Evolutionary conservation across 2,113 vertebrate species (phyloP).

Genomic region (Cnemophilus loriae): DNA sequence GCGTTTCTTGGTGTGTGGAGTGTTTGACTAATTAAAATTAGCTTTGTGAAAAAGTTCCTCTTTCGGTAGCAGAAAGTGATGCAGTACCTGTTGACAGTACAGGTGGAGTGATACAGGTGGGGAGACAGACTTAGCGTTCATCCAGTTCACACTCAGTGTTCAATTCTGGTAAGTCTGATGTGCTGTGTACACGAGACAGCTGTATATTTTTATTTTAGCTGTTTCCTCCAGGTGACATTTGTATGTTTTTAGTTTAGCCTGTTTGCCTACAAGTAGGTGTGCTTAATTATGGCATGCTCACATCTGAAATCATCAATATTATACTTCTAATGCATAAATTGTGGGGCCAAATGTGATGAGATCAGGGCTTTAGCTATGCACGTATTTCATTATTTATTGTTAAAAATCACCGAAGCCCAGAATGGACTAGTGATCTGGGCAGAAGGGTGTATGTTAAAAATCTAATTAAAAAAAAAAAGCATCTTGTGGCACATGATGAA

Average conservation of each 20-base stretch:
- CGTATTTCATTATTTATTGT: not conserved
- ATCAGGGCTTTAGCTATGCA: not conserved
- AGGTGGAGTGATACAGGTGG: not conserved
- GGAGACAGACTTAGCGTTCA: not conserved
- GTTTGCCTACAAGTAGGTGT: slow-evolving; percentile 6
- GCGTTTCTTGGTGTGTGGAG: not conserved
- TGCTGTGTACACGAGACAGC: not conserved
- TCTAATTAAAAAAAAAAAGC: slow-evolving; percentile 44
- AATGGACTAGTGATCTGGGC: slow-evolving; percentile 1
- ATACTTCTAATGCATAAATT: not conserved
- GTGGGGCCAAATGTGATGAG: slow-evolving; percentile 20
- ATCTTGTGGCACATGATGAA: slow-evolving; percentile 51
- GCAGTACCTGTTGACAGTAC: not conserved
- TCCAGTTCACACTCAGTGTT: not conserved
- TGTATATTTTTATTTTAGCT: not conserved
- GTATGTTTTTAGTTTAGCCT: slow-evolving; percentile 4
- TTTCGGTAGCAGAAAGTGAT: not conserved
- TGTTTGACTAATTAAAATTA: not conserved
- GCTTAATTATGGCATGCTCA: not conserved
- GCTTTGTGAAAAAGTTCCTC: not conserved
- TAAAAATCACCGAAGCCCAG: not conserved
- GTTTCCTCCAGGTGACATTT: slow-evolving; percentile 1
- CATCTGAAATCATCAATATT: slow-evolving; percentile 4
- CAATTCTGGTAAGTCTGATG: not conserved
- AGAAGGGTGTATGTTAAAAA: slow-evolving; percentile 34